Evolutionary conservation across 2,888 invertebrate genomes (phyloP), one percentile per base, ranked within the genome.

Genomic region (Leucophenga maculata): DNA sequence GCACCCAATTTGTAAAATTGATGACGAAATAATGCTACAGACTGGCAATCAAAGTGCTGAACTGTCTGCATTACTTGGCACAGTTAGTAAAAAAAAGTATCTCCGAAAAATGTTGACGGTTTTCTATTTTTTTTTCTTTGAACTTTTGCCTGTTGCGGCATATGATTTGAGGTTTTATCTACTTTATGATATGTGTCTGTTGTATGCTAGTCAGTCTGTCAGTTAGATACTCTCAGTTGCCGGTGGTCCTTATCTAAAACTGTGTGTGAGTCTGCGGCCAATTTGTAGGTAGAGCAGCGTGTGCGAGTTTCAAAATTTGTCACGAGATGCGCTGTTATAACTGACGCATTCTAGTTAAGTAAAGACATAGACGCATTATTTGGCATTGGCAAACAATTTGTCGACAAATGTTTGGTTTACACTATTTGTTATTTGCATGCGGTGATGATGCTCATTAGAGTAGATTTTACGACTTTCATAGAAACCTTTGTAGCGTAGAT

Each of bases 111-210:
- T 72, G 64, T 71, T 65, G 80, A 70, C 77, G 77, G 71, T 73
- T 65, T 81, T 83, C 83, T 83, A n/a, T 83, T 83, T 78, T 77
- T 75, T 69, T 67, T 50, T 73, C 74, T 65, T 68, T 69, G 68
- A 69, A 74, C 32, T 52, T 73, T 75, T 72, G 75, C 74, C 78
- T 67, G 0, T 55, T 69, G 54, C 39, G 39, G 39, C 39, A 39
- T 39, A 39, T 11, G 13, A 20, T 57, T 46, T 39, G 60, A n/a
- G 39, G 13, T 46, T 31, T 39, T 4, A 6, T 31, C 50, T 18
- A 11, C 39, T 65, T 57, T 68, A 13, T 50, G 67, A 44, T 32
- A 64, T 14, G 48, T 18, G 48, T 14, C 32, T 18, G 48, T 39
- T 6, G 39, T 39, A 3, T 39, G 11, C 9, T 11, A 39, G 39